Conservation (phyloP, 2,113 vertebrate species). For the Scolopax mira region DNA sequence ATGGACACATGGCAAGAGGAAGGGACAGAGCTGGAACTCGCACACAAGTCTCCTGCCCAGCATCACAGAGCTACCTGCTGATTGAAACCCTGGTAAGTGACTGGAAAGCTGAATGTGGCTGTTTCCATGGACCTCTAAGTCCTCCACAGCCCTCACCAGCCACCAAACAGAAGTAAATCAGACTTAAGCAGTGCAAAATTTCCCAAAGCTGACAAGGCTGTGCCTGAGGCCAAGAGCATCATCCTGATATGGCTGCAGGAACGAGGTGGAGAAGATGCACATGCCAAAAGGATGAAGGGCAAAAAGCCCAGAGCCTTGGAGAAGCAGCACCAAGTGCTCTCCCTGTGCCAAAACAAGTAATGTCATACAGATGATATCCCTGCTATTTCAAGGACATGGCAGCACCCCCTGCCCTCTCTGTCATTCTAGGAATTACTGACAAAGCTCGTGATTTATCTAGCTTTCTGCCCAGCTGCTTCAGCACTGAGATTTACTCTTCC, state of each 20-base stretch:
- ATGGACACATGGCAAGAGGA: neutral
- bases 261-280: neutral
- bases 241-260: neutral
- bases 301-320: neutral
- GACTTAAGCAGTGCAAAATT: neutral
- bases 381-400: neutral
- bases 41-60: fast-evolving
- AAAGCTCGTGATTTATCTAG: neutral
- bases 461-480: neutral
- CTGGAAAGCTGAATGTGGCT: neutral
- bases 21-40: neutral
- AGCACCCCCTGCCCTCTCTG: neutral
- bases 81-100: neutral
- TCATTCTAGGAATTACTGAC: conserved; percentile 6
- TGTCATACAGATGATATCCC: neutral
- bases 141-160: neutral
- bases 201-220: neutral
- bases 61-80: fast-evolving
- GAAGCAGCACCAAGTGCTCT: neutral
- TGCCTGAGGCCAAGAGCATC: fast-evolving
- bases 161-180: neutral
- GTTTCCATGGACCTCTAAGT: neutral
- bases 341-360: neutral
- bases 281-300: neutral
- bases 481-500: neutral